Conservation (phyloP, 2,113 vertebrate genomes). For the Ivindomyrus marchei region DNA sequence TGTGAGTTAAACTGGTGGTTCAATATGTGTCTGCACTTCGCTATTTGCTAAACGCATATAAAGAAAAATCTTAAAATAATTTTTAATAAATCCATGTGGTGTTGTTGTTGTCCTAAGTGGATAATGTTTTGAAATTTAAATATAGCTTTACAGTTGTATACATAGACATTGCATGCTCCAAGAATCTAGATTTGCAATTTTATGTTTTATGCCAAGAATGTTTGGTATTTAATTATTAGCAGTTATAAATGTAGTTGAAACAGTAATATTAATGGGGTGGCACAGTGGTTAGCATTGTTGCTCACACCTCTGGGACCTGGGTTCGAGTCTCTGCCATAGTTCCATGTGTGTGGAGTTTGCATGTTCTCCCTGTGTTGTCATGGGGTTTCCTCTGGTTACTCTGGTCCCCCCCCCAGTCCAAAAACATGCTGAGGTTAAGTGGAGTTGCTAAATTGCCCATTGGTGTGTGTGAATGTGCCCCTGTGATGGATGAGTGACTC, state of each 20-base stretch:
- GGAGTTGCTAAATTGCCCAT: too few relatives aligned
- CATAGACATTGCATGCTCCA: neutral
- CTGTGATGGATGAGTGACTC: too few relatives aligned
- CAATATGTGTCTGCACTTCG: neutral
- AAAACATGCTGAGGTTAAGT: neutral
- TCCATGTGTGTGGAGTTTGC: too few relatives aligned
- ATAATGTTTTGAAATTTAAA: neutral
- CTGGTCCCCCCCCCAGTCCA: too few relatives aligned
- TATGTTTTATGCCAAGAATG: neutral
- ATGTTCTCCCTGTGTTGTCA: too few relatives aligned
- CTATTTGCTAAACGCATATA: neutral
- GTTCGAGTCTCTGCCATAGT: too few relatives aligned
- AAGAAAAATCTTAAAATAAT: neutral
- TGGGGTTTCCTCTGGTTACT: too few relatives aligned
- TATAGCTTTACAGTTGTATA: neutral
- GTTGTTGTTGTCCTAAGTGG: neutral
- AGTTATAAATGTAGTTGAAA: neutral
- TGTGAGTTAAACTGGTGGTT: neutral
- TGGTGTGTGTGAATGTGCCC: too few relatives aligned
- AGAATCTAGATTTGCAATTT: neutral
- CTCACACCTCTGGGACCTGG: too few relatives aligned
- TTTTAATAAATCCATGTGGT: neutral
- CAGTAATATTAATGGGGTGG: neutral
- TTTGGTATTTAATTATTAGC: neutral
- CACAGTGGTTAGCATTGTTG: too few relatives aligned